Percentiles rank a stretch among this genome's conserved stretches.
These are phyloP conservation scores for Rissa tridactyla DNA, from an alignment of 2,113 vertebrate species.

Conservation along the genomic window DNA sequence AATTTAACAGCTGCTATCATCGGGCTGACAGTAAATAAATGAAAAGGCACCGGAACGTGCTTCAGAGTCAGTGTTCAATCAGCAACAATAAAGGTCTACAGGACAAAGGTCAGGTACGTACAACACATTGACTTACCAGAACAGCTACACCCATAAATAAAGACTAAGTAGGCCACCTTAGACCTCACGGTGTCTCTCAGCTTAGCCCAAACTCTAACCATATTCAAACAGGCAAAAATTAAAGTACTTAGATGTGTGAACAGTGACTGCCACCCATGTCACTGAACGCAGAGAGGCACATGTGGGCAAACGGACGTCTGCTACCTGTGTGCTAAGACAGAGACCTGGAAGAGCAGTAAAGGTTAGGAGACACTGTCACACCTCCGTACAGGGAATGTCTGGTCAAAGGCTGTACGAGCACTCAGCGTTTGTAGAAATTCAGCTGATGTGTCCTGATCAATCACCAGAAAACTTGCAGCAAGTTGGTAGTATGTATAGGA, in stretches of 20 bases:
- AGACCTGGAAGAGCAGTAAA: background rate
- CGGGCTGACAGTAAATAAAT: background rate
- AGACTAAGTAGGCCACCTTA: background rate
- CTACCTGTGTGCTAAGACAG: background rate
- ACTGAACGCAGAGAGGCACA: background rate
- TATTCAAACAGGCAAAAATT: background rate
- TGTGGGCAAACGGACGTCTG: background rate
- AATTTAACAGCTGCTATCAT: background rate
- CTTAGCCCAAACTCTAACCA: background rate
- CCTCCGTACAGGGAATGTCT: background rate
- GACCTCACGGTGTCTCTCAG: background rate
- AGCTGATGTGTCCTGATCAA: background rate
- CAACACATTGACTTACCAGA: background rate
- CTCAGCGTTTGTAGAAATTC: background rate
- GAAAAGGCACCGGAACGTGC: background rate
- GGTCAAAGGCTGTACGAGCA: background rate
- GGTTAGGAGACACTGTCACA: background rate
- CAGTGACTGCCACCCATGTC: background rate
- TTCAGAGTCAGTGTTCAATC: background rate
- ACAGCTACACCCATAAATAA: background rate
- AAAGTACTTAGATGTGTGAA: background rate
- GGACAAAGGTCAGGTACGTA: background rate
- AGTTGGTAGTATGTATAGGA: background rate
- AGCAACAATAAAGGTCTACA: background rate
- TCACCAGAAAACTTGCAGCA: background rate